Evolutionary conservation across 1,140 invertebrate species (phyloP), one percentile per base, ranked within the genome.

Genomic region (Wiebesia pumilae): DNA sequence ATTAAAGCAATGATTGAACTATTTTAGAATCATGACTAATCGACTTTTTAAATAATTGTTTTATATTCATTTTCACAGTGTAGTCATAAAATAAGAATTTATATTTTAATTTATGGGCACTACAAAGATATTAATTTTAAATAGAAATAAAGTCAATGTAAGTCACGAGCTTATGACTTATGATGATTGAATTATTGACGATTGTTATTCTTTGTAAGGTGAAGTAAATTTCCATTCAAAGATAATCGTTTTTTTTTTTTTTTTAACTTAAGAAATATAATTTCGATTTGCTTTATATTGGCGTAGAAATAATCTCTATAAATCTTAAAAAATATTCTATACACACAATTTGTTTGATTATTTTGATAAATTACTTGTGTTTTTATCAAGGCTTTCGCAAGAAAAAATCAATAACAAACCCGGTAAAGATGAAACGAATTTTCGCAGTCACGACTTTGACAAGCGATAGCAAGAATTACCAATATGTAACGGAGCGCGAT

Each of bases 401-500:
- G 71, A 87, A 77, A 33, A 85, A 82, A 35, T 38, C 83, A 12
- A 16, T 88, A 0, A 94, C 93, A 58, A 94, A 94, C 88, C 93
- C 93, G 2, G 93, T 94, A 0, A 94, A 94, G 78, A 93, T 93
- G 1, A 94, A 94, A 78, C 88, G 93, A 9, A 94, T 95, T 58
- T 94, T 95, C 30, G 94, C 94, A 0, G 94, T 94, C 0, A 95
- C 94, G 1, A 94, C 94, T 0, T 75, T 94, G 16, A 92, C 93
- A 0, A 92, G 90, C 27, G 91, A 93, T 10, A 92, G 93, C 16
- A 94, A 92, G 71, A 91, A 92, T 19, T 92, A 93, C 83, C 91
- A 93, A 3, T 94, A 94, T 75, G 91, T 95, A 27, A 95, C 95
- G 0, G 94, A 95, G 77, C 94, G 92, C 47, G 94, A 95, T 91